A percentile compares a stretch with the other conserved stretches of the same genome.
These are phyloP conservation scores for Trichonephila clavata DNA, from an alignment of 1,140 invertebrate genomes.

Conservation along the genomic window DNA sequence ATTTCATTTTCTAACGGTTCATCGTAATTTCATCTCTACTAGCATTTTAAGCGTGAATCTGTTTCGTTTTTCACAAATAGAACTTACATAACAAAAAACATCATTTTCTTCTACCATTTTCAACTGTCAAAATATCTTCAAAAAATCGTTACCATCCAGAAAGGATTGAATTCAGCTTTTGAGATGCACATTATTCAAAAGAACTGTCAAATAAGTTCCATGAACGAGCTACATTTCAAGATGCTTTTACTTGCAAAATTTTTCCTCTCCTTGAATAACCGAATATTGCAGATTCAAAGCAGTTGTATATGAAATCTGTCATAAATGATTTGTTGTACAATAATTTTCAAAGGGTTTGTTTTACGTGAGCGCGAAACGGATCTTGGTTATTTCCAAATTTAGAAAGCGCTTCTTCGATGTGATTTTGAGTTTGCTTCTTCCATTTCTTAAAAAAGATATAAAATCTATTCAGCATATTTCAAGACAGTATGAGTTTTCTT, in stretches of 20 bases:
- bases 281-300: background rate
- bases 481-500: background rate
- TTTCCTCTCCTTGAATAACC: background rate
- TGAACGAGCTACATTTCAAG: slow-evolving; percentile 10
- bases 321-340: background rate
- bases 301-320: slow-evolving; percentile 9
- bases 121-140: background rate
- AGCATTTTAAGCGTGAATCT: no score
- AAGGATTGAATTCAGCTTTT: slow-evolving; percentile 10
- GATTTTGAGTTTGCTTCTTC: background rate
- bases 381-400: slow-evolving; percentile 6
- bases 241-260: background rate
- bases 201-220: slow-evolving; percentile 12
- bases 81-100: background rate
- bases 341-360: slow-evolving; percentile 38
- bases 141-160: background rate
- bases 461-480: background rate
- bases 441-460: background rate
- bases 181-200: slow-evolving; percentile 26
- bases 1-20: no score
- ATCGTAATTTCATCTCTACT: no score
- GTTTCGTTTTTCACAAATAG: background rate
- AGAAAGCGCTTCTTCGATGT: background rate
- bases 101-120: background rate
- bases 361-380: background rate